A percentile compares a stretch with the other conserved stretches of the same genome.
These are phyloP conservation scores for Drosophila vallismaia DNA, from an alignment of 2,888 invertebrate species.

Conservation along the genomic window DNA sequence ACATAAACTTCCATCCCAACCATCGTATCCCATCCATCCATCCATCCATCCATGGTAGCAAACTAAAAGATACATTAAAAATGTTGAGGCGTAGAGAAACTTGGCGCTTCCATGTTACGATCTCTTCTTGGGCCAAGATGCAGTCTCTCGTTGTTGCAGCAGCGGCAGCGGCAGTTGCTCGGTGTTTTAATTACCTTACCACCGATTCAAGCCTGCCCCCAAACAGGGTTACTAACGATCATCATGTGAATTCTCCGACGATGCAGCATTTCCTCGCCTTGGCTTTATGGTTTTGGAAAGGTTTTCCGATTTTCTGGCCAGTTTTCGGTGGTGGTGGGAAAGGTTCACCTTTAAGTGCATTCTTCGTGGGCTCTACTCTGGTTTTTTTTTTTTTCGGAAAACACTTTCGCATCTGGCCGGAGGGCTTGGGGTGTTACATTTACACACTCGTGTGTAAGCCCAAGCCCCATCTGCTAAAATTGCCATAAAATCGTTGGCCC, in stretches of 20 bases:
- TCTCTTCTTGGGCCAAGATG: slow-evolving; percentile 32
- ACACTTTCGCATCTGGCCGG: slow-evolving; percentile 43
- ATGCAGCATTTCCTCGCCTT: slow-evolving; percentile 63
- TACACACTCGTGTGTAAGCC: neutral
- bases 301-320: slow-evolving; percentile 22
- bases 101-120: slow-evolving; percentile 52
- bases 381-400: slow-evolving; percentile 1
- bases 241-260: slow-evolving; percentile 69
- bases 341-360: slow-evolving; percentile 43
- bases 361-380: slow-evolving; percentile 30
- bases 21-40: neutral
- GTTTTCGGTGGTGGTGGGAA: slow-evolving; percentile 30
- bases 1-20: slow-evolving; percentile 1
- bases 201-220: slow-evolving; percentile 60
- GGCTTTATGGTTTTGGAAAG: slow-evolving; percentile 18
- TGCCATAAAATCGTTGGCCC: slow-evolving; percentile 46
- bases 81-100: slow-evolving; percentile 71
- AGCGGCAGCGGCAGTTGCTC: slow-evolving; percentile 56
- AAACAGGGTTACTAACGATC: slow-evolving; percentile 66
- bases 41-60: slow-evolving; percentile 23
- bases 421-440: slow-evolving; percentile 23
- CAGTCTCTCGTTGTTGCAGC: slow-evolving; percentile 6
- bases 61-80: slow-evolving; percentile 75
- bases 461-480: slow-evolving; percentile 43
- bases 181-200: slow-evolving; percentile 66